phyloP scores from a whole-genome alignment of 2,797 vertebrate genomes.

The Acipenser transmontanus region DNA sequence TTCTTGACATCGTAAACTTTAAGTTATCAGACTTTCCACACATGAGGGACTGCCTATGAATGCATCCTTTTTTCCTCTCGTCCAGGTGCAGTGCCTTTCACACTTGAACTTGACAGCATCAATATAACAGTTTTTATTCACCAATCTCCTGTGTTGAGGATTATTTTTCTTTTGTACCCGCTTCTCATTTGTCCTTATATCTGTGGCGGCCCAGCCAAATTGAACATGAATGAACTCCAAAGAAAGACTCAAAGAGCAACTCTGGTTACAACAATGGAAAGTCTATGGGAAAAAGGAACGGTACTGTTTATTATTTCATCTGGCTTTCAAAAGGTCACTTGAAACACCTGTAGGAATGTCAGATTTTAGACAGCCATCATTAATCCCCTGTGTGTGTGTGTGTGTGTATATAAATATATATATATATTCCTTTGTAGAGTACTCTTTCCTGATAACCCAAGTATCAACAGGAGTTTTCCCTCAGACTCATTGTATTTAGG shows the following conservation, averaged over 20 bases:
- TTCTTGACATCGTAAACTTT: slow-evolving; percentile 47
- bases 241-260: slow-evolving; percentile 25
- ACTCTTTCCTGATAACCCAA: no score
- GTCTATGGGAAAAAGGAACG: slow-evolving; percentile 39
- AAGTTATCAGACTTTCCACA: slow-evolving; percentile 54
- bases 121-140: slow-evolving; percentile 52
- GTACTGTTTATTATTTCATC: slow-evolving; percentile 25
- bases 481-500: no score
- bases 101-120: slow-evolving; percentile 54
- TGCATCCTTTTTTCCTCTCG: slow-evolving; percentile 49
- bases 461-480: no score
- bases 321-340: slow-evolving; percentile 45
- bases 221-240: slow-evolving; percentile 47
- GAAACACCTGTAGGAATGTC: slow-evolving; percentile 28
- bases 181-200: slow-evolving; percentile 50
- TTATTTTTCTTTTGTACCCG: slow-evolving; percentile 47
- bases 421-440: no score
- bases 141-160: slow-evolving; percentile 40
- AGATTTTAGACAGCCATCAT: no score
- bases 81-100: slow-evolving; percentile 69
- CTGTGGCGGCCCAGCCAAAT: slow-evolving; percentile 39
- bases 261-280: slow-evolving; percentile 40
- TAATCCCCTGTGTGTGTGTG: no score
- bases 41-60: slow-evolving; percentile 53
- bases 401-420: no score